A percentile compares a stretch with the other conserved stretches of the same genome.
phyloP scores from a whole-genome alignment of 2,113 vertebrate species.

The Ceratotherium simum region DNA sequence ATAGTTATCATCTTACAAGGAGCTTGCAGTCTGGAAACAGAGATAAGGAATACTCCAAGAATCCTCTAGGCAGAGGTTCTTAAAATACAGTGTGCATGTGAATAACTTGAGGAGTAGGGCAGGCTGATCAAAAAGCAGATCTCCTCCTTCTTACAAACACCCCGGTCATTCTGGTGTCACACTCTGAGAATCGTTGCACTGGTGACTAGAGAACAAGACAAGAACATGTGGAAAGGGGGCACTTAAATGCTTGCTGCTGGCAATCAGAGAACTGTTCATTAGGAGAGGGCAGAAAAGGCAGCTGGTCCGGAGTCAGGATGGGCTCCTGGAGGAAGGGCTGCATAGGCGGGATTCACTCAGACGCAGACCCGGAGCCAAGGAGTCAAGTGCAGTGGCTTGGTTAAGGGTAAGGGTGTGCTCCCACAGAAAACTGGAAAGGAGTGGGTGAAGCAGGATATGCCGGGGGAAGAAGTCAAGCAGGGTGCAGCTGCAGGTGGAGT shows the following conservation, averaged over 20 bases:
- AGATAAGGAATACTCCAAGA: not conserved
- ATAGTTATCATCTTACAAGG: conserved; percentile 13
- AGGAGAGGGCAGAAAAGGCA: not conserved
- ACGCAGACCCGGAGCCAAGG: not conserved
- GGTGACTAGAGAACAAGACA: not conserved
- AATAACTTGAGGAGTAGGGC: not conserved
- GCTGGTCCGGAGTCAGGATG: too few relatives aligned
- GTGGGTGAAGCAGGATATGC: fast-evolving
- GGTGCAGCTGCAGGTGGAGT: not conserved
- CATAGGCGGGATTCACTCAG: not conserved
- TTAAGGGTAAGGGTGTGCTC: not conserved
- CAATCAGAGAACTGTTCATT: fast-evolving
- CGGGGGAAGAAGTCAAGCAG: not conserved
- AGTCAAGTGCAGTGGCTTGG: fast-evolving
- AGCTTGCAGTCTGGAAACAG: not conserved
- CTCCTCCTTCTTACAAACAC: not conserved
- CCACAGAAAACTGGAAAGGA: not conserved
- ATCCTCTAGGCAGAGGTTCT: not conserved
- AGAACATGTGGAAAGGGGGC: not conserved
- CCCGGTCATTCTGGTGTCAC: not conserved
- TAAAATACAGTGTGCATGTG: not conserved
- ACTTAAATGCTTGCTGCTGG: not conserved
- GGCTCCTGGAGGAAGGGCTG: not conserved
- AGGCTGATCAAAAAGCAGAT: not conserved
- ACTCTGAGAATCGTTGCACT: too few relatives aligned